Evolutionary conservation across 2,888 invertebrate species (phyloP).

Genomic region (Megaustenia siamemsis): DNA sequence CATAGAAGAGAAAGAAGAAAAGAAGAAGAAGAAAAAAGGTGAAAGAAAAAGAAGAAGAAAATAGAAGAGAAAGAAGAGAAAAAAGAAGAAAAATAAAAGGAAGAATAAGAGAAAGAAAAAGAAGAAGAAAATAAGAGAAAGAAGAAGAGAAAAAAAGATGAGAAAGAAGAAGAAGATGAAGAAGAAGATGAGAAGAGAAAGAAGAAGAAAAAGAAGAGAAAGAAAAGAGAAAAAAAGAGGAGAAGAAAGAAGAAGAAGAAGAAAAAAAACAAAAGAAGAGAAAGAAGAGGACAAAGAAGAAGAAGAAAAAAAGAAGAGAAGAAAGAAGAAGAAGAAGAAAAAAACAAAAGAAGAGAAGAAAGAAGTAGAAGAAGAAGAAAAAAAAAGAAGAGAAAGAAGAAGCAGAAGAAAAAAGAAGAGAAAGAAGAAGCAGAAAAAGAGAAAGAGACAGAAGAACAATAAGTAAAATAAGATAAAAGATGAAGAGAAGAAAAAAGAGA

Average conservation of each 20-base stretch:
- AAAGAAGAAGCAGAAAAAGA: too few species aligned
- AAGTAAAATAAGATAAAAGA: not conserved
- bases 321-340: not conserved
- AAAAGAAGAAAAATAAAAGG: slow-evolving; percentile 18
- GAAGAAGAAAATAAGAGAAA: not conserved
- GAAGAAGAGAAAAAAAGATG: not conserved
- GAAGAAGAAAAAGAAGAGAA: too few species aligned
- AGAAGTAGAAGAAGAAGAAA: too few species aligned
- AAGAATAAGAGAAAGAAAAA: slow-evolving; percentile 19
- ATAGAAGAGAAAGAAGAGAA: not conserved
- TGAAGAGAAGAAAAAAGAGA: not conserved
- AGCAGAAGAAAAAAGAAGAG: too few species aligned
- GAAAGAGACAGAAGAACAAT: not conserved
- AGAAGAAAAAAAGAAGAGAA: not conserved
- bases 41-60: not conserved
- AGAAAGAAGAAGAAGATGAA: not conserved
- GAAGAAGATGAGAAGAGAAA: not conserved
- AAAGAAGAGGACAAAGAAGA: too few species aligned
- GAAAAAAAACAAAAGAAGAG: too few species aligned
- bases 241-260: not conserved
- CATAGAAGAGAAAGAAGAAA: not conserved
- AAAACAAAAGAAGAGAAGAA: too few species aligned
- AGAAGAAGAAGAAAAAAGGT: slow-evolving; percentile 8
- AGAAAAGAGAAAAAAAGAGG: too few species aligned
- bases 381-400: too few species aligned